Evolutionary conservation across 2,888 invertebrate species (phyloP), one percentile per base, ranked within the genome.

Genomic region (Campopleginae sp.): DNA sequence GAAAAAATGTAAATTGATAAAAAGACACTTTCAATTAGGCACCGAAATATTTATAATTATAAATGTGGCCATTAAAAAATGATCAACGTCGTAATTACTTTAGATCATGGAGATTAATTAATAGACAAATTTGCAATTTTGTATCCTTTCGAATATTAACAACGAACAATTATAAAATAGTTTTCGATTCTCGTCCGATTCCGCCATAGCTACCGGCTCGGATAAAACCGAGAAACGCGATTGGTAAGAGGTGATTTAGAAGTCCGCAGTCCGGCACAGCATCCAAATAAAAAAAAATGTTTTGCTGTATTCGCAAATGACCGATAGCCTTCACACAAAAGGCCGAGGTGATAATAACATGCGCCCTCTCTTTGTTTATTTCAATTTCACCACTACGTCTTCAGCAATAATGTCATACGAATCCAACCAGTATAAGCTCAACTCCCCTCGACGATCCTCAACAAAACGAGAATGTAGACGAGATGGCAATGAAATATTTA

Each of bases 251-350:
- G 27, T 19, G 27, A 70, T 27, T n/a, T 27, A 46, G 14, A 27
- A 70, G 23, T 48, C 38, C 33, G 58, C 19, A 77, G 27, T 58
- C 58, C 23, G 46, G 61, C 68, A 72, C 38, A 58, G n/a, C 12
- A 31, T 46, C 19, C n/a, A 10, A 23, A 51, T 42, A n/a, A 78
- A 68, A 68, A 68, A 38, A 74, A 10, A 46, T 27, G 51, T 51
- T 71, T 31, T 17, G 46, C 74, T 66, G 31, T 68, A 58, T 78
- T 71, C 33, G 51, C 68, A 54, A 61, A 61, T 75, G 46, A 38
- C 77, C 79, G 88, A 88, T 89, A 85, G 85, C 85, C 86, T 87
- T 82, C 75, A 75, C 65, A 80, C 78, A 81, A 80, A 83, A 86
- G 77, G 84, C 66, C 84, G 82, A 72, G 51, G 33, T 71, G 88